Conservation (phyloP, 1,140 invertebrate species). For the Ylistrum balloti region DNA sequence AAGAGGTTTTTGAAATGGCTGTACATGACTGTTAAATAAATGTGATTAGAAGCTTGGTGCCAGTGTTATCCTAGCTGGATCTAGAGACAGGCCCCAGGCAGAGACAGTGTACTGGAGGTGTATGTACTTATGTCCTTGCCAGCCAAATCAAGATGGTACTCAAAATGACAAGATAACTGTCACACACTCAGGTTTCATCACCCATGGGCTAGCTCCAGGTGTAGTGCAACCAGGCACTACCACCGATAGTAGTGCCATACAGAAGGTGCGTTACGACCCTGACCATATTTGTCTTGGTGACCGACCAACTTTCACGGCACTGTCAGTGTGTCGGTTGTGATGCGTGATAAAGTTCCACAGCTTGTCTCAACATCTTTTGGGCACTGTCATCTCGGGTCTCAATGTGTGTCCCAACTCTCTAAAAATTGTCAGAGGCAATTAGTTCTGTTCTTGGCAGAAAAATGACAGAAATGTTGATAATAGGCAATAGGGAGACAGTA, state of each 20-base stretch:
- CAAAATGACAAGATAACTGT: neutral
- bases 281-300: conserved; percentile 33
- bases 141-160: neutral
- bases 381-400: neutral
- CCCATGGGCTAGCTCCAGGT: neutral
- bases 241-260: neutral
- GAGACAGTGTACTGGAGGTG: neutral
- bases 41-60: conserved; percentile 27
- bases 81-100: neutral
- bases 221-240: neutral
- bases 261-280: neutral
- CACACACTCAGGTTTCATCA: conserved; percentile 14
- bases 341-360: neutral
- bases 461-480: conserved; percentile 35
- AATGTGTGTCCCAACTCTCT: neutral
- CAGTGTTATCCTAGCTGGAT: neutral
- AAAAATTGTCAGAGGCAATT: conserved; percentile 34
- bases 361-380: neutral
- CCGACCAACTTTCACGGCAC: neutral
- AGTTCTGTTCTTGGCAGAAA: conserved; percentile 14
- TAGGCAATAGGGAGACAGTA: conserved; percentile 37
- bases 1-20: conserved; percentile 24
- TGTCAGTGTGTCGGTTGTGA: neutral
- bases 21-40: conserved; percentile 20
- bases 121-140: conserved; percentile 27